Conservation (phyloP, 92 coral and sea anemone genomes). For the Zoanthus gigantus region DNA sequence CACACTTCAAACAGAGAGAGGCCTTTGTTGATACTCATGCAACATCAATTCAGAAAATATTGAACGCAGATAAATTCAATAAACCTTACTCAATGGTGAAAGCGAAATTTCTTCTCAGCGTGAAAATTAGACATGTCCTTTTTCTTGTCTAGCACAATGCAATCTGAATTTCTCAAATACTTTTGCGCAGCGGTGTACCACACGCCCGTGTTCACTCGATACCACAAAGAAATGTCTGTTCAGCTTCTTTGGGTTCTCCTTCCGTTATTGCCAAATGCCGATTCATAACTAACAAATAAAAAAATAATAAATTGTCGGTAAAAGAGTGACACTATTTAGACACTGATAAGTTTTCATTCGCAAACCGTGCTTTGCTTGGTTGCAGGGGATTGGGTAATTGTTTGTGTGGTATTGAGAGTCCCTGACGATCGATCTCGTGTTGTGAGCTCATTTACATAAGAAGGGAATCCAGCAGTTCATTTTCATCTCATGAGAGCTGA, state of each 20-base stretch:
- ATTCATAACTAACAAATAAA: constrained; percentile 4
- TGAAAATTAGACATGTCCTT: constrained; percentile 20
- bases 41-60: background rate
- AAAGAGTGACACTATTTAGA: background rate
- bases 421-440: constrained; percentile 24
- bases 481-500: constrained; percentile 14
- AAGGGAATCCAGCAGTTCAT: constrained; percentile 23
- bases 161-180: constrained; percentile 46
- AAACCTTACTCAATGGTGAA: constrained; percentile 12
- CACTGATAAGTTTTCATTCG: background rate
- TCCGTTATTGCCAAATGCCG: background rate
- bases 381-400: background rate
- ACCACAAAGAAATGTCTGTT: constrained; percentile 14
- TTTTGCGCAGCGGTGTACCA: constrained; percentile 39
- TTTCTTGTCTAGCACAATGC: constrained; percentile 27
- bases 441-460: constrained; percentile 41
- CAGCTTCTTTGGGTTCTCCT: background rate
- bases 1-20: background rate
- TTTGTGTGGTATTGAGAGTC: constrained; percentile 21
- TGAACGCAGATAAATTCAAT: background rate
- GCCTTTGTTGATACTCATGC: background rate
- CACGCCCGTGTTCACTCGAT: constrained; percentile 14
- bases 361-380: constrained; percentile 5
- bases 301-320: background rate
- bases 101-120: constrained; percentile 36